Evolutionary conservation across 2,113 vertebrate species (phyloP).

Genomic region (Antidorcas marsupialis): DNA sequence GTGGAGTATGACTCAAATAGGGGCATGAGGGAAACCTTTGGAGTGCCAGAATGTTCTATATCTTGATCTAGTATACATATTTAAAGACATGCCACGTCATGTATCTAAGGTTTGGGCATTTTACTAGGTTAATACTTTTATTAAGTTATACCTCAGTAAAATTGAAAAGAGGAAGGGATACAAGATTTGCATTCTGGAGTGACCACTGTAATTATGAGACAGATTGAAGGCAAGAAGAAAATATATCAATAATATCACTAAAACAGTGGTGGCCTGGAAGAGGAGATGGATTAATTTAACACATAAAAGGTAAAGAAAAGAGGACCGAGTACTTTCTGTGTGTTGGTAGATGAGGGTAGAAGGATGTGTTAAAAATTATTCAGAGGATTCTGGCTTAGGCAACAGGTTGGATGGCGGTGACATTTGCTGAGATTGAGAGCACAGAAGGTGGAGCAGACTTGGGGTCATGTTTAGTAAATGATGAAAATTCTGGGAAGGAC

Average conservation of each 20-base stretch:
- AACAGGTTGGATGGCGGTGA: not conserved
- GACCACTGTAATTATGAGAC: not conserved
- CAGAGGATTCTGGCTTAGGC: not conserved
- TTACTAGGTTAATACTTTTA: not conserved
- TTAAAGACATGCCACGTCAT: not conserved
- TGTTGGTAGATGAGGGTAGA: not conserved
- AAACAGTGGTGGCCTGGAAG: not conserved
- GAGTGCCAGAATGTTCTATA: not conserved
- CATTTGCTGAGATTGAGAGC: not conserved
- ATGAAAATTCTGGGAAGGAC: not conserved
- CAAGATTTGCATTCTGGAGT: not conserved
- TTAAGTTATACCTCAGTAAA: not conserved
- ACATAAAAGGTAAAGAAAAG: not conserved
- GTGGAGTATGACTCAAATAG: not conserved
- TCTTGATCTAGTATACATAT: not conserved
- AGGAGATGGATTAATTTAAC: not conserved
- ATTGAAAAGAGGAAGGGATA: not conserved
- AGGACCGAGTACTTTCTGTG: not conserved
- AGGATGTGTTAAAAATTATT: not conserved
- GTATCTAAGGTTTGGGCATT: not conserved
- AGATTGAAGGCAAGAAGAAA: not conserved
- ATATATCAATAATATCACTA: not conserved
- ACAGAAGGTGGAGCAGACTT: not conserved
- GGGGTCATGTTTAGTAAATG: not conserved
- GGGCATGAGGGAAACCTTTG: not conserved